Base-by-base conservation (phyloP, 2,888 invertebrate species). In the Pheosia gnoma region DNA sequence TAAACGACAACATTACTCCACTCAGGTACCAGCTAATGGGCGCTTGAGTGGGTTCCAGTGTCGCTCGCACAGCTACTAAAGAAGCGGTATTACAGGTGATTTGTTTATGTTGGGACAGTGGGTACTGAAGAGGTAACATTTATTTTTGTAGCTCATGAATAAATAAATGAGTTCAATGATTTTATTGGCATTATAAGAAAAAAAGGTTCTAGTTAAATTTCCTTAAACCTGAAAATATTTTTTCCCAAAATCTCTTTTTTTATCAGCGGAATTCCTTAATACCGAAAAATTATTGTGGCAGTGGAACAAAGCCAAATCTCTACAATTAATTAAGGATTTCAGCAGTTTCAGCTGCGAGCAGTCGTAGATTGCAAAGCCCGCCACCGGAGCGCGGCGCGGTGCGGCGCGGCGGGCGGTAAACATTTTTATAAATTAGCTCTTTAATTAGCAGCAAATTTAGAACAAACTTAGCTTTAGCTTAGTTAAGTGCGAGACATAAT, bases 241-340 rank as follows among this genome's bases (percentile, higher is more conserved):
- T 51, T 51, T 51, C 7, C 7, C 8, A 25, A 51, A 51, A 25
- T 51, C 51, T 25, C 8, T 8, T 25, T 47, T 47, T 47, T 39
- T 58, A 39, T 39, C 39, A 49, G 9, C 51, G 5, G 13, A 51
- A 58, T 58, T 38, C 11, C 58, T 47, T 49, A 58, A 39, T n/a
- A 49, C 13, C 13, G 13, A 58, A 58, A 38, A 58, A 58, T 51
- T 8, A n/a, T 39, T 13, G 25, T 38, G 13, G 11, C 51, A 13
- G 6, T 51, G 58, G 58, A 49, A 51, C 51, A 51, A 51, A 49
- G 58, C 51, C 58, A 58, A 49, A 58, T 51, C 51, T 58, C 51
- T 37, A 51, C 58, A 13, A 58, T 58, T 58, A 58, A 58, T 58
- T 49, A 58, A 47, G 58, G 58, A 51, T 58, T 58, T 51, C 58